A percentile compares a stretch with the other conserved stretches of the same genome.
These are phyloP conservation scores for Lycocerus yunnanus DNA, from an alignment of 2,888 invertebrate species.

Conservation along the genomic window DNA sequence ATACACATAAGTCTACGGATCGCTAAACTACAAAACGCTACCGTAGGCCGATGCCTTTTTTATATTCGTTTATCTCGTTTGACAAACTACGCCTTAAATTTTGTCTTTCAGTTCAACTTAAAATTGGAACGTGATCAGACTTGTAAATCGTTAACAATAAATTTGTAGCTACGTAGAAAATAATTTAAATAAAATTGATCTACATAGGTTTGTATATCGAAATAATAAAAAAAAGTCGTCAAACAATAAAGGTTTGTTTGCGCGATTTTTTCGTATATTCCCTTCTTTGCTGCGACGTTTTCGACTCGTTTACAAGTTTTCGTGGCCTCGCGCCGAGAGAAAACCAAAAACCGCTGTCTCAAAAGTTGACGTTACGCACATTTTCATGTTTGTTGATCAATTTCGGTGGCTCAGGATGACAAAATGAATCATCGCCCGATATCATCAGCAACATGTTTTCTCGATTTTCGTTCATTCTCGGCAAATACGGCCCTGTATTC, in stretches of 20 bases:
- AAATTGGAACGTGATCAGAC: slow-evolving; percentile 38
- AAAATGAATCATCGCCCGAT: slow-evolving; percentile 48
- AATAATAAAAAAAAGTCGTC: slow-evolving; percentile 3
- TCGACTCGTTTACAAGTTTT: slow-evolving; percentile 18
- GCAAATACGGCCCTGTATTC: slow-evolving; percentile 19
- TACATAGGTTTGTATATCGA: too few relatives aligned
- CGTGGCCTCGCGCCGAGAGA: slow-evolving; percentile 29
- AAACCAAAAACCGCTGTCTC: slow-evolving; percentile 46
- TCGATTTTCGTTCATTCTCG: slow-evolving; percentile 4
- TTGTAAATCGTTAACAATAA: slow-evolving; percentile 26
- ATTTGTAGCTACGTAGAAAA: background rate
- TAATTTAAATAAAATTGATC: background rate
- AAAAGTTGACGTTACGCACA: slow-evolving; percentile 33
- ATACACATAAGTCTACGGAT: slow-evolving; percentile 25
- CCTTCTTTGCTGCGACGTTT: slow-evolving; percentile 2
- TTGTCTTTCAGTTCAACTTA: slow-evolving; percentile 36
- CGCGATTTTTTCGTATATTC: slow-evolving; percentile 5
- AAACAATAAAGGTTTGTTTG: background rate
- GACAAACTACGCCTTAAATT: slow-evolving; percentile 27
- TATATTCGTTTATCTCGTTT: slow-evolving; percentile 27
- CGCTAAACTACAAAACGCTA: slow-evolving; percentile 31
- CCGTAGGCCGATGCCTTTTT: slow-evolving; percentile 36
- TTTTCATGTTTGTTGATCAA: slow-evolving; percentile 43
- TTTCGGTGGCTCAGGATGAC: slow-evolving; percentile 54
- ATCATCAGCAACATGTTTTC: slow-evolving; percentile 44